Base-by-base conservation (phyloP, 2,113 vertebrate genomes). In the Accipiter virgatus region DNA sequence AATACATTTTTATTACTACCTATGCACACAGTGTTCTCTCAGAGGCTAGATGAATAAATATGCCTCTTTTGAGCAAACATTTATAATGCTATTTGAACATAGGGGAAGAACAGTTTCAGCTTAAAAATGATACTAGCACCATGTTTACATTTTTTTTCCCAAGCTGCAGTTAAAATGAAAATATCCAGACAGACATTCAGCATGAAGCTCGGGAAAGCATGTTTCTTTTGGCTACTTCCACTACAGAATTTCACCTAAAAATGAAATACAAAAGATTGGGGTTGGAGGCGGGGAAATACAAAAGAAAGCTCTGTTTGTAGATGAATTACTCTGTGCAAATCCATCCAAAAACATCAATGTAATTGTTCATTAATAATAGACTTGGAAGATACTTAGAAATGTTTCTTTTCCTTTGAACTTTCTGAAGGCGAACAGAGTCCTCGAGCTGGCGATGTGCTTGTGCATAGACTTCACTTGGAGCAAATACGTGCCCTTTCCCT, bases 171-270 rank as follows among this genome's bases (percentile, higher is more conserved):
- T 97, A 96, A 98, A 92, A 96, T 96, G 96, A 97, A 97, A 97
- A 96, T 87, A 88, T 94, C 93, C 95, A 97, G 96, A 98, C 95
- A 96, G 96, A 93, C 94, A 85, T 97, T 95, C 95, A 94, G 90
- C 75, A 74, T 93, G 87, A 97, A 65, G 70, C 83, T 95, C 3
- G 18, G 70, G 81, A 97, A 98, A 95, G 95, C 83, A 88, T 98
- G 97, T 98, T 98, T 98, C 97, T 97, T 97, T 97, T 98, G 98
- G 98, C 97, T 87, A 91, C 84, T 91, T 86, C 53, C 81, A 83
- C 52, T 89, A 59, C 43, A 82, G 83, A 97, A 96, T 92, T 97
- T 98, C 96, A 97, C 92, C 95, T 97, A 92, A 95, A 94, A 95
- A 88, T 90, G 59, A 93, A 94, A 92, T 77, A 96, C 93, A 95